These are phyloP conservation scores for Muschampia plurimacula DNA, from an alignment of 2,888 invertebrate species.

Conservation along the genomic window DNA sequence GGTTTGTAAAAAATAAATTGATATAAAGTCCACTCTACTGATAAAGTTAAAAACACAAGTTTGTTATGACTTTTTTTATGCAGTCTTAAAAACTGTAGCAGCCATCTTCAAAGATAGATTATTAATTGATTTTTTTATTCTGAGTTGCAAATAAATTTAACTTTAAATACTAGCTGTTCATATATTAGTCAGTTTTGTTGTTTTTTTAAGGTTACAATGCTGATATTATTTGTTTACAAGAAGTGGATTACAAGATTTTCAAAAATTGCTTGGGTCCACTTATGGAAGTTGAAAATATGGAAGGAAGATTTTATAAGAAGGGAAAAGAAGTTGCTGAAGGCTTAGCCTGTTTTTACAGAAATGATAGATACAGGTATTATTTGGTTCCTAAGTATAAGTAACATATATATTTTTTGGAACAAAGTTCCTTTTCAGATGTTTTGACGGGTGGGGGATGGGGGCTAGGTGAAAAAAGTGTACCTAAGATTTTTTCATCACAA, in stretches of 20 bases:
- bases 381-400: background rate
- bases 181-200: slow-evolving; percentile 2
- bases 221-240: slow-evolving; percentile 96
- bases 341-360: slow-evolving; percentile 91
- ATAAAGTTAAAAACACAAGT: too few relatives aligned
- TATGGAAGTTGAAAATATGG: slow-evolving; percentile 82
- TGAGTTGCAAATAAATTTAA: too few relatives aligned
- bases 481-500: too few relatives aligned
- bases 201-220: slow-evolving; percentile 91
- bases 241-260: slow-evolving; percentile 94
- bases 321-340: slow-evolving; percentile 92
- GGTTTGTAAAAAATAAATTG: slow-evolving; percentile 75
- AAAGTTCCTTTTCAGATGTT: too few relatives aligned
- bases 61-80: too few relatives aligned
- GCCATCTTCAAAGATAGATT: too few relatives aligned
- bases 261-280: slow-evolving; percentile 87
- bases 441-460: too few relatives aligned
- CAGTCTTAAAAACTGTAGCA: too few relatives aligned
- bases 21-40: background rate
- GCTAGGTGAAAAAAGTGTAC: too few relatives aligned
- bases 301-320: slow-evolving; percentile 89
- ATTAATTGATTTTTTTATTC: too few relatives aligned
- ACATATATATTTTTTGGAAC: too few relatives aligned
- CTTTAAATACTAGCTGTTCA: too few relatives aligned
- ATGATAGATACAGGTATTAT: slow-evolving; percentile 87